Percentiles rank a stretch among this genome's conserved stretches.
Conservation (phyloP, 2,113 vertebrate species). For the Myotis davidii region DNA sequence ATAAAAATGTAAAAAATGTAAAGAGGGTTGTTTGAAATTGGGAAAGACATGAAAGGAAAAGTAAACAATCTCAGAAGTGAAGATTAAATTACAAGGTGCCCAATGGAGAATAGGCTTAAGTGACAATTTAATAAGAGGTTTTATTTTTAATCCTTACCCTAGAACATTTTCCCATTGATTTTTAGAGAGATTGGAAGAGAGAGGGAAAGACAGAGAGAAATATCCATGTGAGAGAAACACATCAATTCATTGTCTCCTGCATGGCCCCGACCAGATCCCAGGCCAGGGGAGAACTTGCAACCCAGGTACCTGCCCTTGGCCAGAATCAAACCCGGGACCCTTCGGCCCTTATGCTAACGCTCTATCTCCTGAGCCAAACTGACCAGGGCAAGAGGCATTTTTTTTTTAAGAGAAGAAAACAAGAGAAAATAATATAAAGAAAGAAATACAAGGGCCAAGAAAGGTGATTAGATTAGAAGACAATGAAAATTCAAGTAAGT, state of each 20-base stretch:
- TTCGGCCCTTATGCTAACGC: too few relatives aligned
- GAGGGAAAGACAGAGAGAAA: too few relatives aligned
- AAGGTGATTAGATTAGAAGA: not conserved
- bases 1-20: not conserved
- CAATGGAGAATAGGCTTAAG: not conserved
- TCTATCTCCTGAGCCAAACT: too few relatives aligned
- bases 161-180: not conserved
- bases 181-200: too few relatives aligned
- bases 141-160: not conserved
- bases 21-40: not conserved
- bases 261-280: too few relatives aligned
- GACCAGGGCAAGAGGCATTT: too few relatives aligned
- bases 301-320: too few relatives aligned
- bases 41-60: not conserved
- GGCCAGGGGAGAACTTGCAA: too few relatives aligned
- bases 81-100: not conserved
- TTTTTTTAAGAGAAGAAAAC: not conserved
- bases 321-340: too few relatives aligned
- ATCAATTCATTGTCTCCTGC: too few relatives aligned
- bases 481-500: slow-evolving; percentile 33
- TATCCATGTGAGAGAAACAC: too few relatives aligned
- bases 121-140: not conserved
- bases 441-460: not conserved
- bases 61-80: not conserved
- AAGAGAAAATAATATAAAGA: not conserved